Evolutionary conservation across 1,140 invertebrate genomes (phyloP), one percentile per base, ranked within the genome.

Genomic region (Notospermus geniculatus): DNA sequence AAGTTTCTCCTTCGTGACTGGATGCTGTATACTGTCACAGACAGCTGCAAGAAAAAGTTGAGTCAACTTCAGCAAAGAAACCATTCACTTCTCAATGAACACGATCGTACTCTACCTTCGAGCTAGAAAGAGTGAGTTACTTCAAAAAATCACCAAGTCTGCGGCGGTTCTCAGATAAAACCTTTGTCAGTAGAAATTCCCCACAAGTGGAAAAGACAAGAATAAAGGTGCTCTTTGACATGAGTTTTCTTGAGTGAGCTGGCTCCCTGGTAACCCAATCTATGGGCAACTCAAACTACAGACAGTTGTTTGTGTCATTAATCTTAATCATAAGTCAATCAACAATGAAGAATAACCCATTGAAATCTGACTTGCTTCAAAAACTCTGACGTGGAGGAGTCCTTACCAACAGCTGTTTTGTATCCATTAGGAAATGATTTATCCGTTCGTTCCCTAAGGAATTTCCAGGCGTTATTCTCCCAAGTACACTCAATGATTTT

Each of bases 401-500:
- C 71, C 73, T 67, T 84, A 93, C 91, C 86, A 60, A 81, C 72
- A 25, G 92, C 93, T 5, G 95, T 97, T 1, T 83, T 86, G 59
- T 80, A 89, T 57, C 89, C 89, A 81, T 99, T 99, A 1, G 97
- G 96, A 81, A 90, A 93, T 1, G 92, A 95, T 83, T 99, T 99
- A 79, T 99, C 97, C 0, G 90, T 96, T 72, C 97, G 84, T 79
- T 96, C 91, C 55, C 96, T 86, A 91, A 99, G 94, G 75, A 96
- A 97, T 46, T 90, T 85, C 97, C 97, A 99, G 36, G 89, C 86
- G 25, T 76, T 71, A 1, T 66, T 71, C 61, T 81, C 74, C 62
- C 69, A 84, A 71, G 89, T 91, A 80, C 97, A 99, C 83, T 99
- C 97, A 41, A 99, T 89, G 52, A 99, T 99, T 82, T 97, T 97